A percentile compares a stretch with the other conserved stretches of the same genome.
Conservation (phyloP, 1,140 invertebrate genomes). For the Rhopalosiphum padi region DNA sequence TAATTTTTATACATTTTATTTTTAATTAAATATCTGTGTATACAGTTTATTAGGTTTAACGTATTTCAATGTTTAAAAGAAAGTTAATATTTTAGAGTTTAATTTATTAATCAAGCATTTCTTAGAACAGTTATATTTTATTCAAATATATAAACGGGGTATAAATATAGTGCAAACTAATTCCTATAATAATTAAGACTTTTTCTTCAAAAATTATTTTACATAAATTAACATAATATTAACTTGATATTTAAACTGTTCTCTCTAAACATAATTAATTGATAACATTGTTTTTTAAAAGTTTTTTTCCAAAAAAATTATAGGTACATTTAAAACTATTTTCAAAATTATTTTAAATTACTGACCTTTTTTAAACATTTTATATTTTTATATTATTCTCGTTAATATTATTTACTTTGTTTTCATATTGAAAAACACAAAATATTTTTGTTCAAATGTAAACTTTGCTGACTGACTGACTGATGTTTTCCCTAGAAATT, state of each 20-base stretch:
- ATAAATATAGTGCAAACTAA: neutral
- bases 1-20: neutral
- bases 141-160: neutral
- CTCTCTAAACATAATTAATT: neutral
- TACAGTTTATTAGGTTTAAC: neutral
- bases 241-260: neutral
- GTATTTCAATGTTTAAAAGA: neutral
- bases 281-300: neutral
- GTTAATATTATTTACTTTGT: neutral
- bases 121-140: neutral
- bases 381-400: neutral
- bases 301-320: neutral
- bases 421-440: neutral
- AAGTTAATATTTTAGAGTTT: neutral
- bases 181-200: constrained; percentile 2
- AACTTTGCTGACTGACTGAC: neutral
- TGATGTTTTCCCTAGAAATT: neutral
- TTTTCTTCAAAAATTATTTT: constrained; percentile 11
- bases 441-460: no score
- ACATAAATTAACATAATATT: constrained; percentile 46
- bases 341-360: neutral
- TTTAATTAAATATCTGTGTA: neutral
- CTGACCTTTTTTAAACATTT: neutral
- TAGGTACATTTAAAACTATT: neutral
- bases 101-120: neutral